Percentiles rank a stretch among this genome's conserved stretches.
phyloP scores from a whole-genome alignment of 2,888 invertebrate species.

The Dascillus cervinus region DNA sequence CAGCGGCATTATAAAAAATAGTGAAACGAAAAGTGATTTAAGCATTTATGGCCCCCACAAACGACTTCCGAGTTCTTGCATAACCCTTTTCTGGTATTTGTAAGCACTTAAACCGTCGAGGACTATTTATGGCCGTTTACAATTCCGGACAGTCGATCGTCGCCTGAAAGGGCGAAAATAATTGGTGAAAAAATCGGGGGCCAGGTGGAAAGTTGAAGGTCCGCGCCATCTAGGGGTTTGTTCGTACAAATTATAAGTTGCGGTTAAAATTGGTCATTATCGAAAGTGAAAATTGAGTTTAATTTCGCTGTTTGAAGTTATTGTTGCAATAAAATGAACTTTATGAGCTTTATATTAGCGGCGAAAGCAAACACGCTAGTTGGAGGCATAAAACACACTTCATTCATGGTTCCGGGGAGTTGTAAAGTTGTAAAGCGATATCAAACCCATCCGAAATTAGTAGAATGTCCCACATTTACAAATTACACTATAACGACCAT shows the following conservation, averaged over 20 bases:
- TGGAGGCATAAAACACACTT: constrained; percentile 28
- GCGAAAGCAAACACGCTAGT: constrained; percentile 24
- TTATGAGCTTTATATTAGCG: too few species aligned
- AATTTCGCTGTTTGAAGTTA: too few species aligned
- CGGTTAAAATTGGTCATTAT: too few species aligned
- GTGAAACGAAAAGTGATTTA: constrained; percentile 30
- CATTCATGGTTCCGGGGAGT: constrained; percentile 29
- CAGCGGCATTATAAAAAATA: constrained; percentile 8
- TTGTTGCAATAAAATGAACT: too few species aligned
- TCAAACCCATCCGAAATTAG: constrained; percentile 38
- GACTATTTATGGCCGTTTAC: constrained; percentile 5
- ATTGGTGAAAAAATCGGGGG: neutral
- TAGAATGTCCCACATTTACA: constrained; percentile 40
- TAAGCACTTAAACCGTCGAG: constrained; percentile 19
- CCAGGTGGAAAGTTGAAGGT: constrained; percentile 2
- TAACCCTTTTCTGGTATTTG: constrained; percentile 32
- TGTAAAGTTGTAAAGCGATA: constrained; percentile 37
- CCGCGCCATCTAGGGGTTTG: too few species aligned
- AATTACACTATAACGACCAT: constrained; percentile 40
- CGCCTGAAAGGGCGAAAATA: too few species aligned
- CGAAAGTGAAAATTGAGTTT: too few species aligned
- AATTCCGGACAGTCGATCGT: too few species aligned
- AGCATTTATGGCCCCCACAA: constrained; percentile 30
- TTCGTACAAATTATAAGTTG: too few species aligned
- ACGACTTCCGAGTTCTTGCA: constrained; percentile 29